Base-by-base conservation (phyloP, 1,140 invertebrate genomes). In the Thalassaphorura encarpata region DNA sequence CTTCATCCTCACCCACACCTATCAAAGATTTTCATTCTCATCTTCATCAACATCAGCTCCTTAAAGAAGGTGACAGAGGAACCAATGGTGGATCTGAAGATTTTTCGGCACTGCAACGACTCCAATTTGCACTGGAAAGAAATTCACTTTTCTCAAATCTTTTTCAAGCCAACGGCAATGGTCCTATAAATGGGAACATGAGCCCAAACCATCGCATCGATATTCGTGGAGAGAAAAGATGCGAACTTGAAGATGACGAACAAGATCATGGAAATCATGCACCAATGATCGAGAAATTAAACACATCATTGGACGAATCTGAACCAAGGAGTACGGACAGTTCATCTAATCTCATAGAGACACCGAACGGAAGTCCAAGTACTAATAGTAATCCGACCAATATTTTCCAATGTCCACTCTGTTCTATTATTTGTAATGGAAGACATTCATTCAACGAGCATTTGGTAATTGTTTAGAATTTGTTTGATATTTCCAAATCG, bases 391-490 rank as follows among this genome's bases (percentile, higher is more conserved):
- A 43, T 45, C 48, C 43, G 31, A 39, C 49, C 5, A 64, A 59
- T 29, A 60, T 65, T 28, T 65, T 65, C 31, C 54, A 62, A 33
- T 65, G 63, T 28, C 60, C 60, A 21, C 40, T 65, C 21, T 65
- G 63, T 23, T 40, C 57, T 0, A 36, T 60, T 28, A 46, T 54
- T n/a, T 65, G 57, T 43, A 62, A 52, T 40, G 56, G 50, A 4
- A 33, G 63, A 3, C 63, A 65, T 56, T 43, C 56, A 19, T 65
- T 65, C 45, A 65, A 65, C 33, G 63, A 65, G 42, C 63, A 65
- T 52, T 54, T 65, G 45, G 62, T 64, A 56, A 64, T 40, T 50
- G 24, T 3, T 18, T 8, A 36, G n/a, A n/a, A 41, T 51, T 39
- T 51, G 27, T 13, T 51, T 36, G 13, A 19, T 8, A 48, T 48